Conservation (phyloP, 2,797 vertebrate species). For the Silurus lanzhouensis region DNA sequence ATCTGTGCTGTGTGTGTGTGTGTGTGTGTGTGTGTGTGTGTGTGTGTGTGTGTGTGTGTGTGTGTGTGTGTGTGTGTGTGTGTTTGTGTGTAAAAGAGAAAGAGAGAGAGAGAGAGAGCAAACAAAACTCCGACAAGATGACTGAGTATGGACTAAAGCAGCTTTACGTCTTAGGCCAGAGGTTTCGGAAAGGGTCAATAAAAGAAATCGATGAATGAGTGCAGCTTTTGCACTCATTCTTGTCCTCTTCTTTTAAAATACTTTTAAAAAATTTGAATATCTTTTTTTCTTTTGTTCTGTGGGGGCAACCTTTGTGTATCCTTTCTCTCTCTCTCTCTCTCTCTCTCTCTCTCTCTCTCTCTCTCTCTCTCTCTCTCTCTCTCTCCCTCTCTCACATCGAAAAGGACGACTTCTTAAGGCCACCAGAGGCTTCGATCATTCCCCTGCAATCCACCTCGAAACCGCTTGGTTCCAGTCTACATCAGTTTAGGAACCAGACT, state of each 20-base stretch:
- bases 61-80: not conserved
- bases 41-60: too few species aligned
- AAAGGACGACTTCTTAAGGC: not conserved
- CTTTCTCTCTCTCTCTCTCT: not conserved
- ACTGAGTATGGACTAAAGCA: not conserved
- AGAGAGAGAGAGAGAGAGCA: not conserved
- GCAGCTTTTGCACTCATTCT: not conserved
- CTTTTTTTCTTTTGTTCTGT: slow-evolving; percentile 20
- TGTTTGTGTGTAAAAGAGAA: not conserved
- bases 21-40: too few species aligned
- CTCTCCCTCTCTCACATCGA: too few species aligned
- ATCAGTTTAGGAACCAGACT: not conserved
- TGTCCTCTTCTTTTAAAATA: not conserved
- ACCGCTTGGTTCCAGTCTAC: not conserved
- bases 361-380: not conserved
- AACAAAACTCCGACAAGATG: not conserved
- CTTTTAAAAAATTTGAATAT: slow-evolving; percentile 4
- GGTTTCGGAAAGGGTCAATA: slow-evolving; percentile 33
- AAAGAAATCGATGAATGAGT: not conserved
- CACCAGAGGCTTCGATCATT: not conserved
- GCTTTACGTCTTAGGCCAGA: not conserved
- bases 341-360: not conserved
- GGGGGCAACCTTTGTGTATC: not conserved
- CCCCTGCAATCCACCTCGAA: not conserved
- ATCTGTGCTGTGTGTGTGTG: not conserved